Percentiles rank a stretch among this genome's conserved stretches.
Evolutionary conservation across 2,888 invertebrate species (phyloP).

Genomic region (Sialis lutaria): DNA sequence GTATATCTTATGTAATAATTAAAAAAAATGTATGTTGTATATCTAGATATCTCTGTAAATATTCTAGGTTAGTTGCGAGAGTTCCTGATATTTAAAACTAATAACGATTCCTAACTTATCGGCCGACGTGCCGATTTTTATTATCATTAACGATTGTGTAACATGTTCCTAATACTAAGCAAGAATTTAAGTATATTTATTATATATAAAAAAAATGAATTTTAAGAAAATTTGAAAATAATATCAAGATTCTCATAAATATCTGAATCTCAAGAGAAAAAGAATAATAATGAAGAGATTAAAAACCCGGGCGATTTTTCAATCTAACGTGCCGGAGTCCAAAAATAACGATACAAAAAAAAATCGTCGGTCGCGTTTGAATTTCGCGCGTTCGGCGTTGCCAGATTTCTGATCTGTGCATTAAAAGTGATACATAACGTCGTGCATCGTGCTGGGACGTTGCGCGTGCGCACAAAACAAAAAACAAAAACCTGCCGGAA

Average conservation of each 20-base stretch:
- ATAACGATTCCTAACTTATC: slow-evolving; percentile 6
- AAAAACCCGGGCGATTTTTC: too few relatives aligned
- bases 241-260: slow-evolving; percentile 4
- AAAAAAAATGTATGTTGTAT: neutral
- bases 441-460: slow-evolving; percentile 5
- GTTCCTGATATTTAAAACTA: slow-evolving; percentile 23
- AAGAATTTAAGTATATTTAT: slow-evolving; percentile 6
- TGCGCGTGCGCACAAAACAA: slow-evolving; percentile 7
- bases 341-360: slow-evolving; percentile 5
- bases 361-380: too few relatives aligned
- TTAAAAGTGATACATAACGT: neutral
- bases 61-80: slow-evolving; percentile 15
- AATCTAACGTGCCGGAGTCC: slow-evolving; percentile 2
- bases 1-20: neutral
- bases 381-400: neutral
- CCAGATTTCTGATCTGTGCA: neutral
- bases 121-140: neutral
- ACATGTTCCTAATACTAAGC: slow-evolving; percentile 8
- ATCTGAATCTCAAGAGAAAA: too few relatives aligned
- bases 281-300: too few relatives aligned
- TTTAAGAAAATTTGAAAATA: slow-evolving; percentile 3
- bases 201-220: neutral
- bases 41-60: slow-evolving; percentile 1
- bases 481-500: slow-evolving; percentile 1
- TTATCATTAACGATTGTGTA: slow-evolving; percentile 5